A percentile compares a stretch with the other conserved stretches of the same genome.
phyloP scores from a whole-genome alignment of 2,888 invertebrate genomes.

The Drosophila anceps region DNA sequence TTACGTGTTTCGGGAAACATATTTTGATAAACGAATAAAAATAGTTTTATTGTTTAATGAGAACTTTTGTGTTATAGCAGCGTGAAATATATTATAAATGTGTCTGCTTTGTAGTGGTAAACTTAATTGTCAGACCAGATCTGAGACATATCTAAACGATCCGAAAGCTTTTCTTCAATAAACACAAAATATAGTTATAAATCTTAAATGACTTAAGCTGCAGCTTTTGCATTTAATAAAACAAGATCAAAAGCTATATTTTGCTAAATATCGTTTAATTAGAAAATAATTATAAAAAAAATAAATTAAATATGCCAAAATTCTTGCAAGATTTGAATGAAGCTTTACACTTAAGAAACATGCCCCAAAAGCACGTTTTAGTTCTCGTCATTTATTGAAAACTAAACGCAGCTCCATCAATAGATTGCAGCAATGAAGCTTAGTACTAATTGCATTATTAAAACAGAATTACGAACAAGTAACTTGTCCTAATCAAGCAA shows the following conservation, averaged over 20 bases:
- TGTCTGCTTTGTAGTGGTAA: not conserved
- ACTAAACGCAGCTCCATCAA: not conserved
- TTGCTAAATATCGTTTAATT: too few species aligned
- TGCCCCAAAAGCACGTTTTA: not conserved
- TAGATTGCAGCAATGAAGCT: not conserved
- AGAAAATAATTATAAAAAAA: too few species aligned
- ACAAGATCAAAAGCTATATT: too few species aligned
- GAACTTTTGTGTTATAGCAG: not conserved
- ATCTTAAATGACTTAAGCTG: too few species aligned
- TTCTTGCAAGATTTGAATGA: too few species aligned
- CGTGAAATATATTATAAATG: too few species aligned
- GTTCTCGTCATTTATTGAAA: not conserved
- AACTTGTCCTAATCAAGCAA: constrained; percentile 43
- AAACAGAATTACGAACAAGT: constrained; percentile 1
- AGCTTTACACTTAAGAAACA: not conserved
- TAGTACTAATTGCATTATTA: constrained; percentile 5
- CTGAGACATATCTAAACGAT: not conserved
- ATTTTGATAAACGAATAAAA: not conserved
- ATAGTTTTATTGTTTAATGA: not conserved
- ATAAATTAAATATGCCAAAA: too few species aligned
- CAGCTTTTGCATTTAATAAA: too few species aligned
- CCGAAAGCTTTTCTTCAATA: too few species aligned
- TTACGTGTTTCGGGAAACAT: constrained; percentile 9
- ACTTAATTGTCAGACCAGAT: not conserved
- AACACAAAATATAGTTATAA: too few species aligned